Evolutionary conservation across 2,797 vertebrate genomes (phyloP), one percentile per base, ranked within the genome.

Genomic region (Dicrostonyx torquatus): DNA sequence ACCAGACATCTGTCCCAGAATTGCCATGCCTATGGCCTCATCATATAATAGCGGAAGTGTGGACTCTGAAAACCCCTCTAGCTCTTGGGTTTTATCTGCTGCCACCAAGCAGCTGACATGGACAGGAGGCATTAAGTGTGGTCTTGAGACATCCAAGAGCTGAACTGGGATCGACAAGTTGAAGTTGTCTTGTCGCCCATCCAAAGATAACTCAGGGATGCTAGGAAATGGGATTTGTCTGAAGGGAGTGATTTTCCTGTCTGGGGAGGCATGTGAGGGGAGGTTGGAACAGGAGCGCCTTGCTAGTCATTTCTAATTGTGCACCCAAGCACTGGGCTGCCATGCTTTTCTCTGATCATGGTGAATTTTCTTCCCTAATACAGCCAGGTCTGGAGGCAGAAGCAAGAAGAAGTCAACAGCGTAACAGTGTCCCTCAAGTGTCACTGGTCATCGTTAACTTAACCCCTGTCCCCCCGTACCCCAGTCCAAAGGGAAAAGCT

Each of bases 1-100:
- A 89, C 76, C 2, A 11, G 73, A n/a, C n/a, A n/a, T 12, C 48
- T 1, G 31, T 75, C 20, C 70, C 53, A 15, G 24, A 5, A 14
- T 17, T 5, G 18, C 18, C 6, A 1, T 5, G n/a, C 50, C 53
- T 37, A 13, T 29, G 58, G 73, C 2, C 75, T 40, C 26, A 1
- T 1, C 0, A 3, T 17, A 13, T 15, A 24, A 1, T 2, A 37
- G 50, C 22, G 4, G 26, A 37, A 4, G 1, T 0, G 0, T 40
- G 83, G 22, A 7, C 45, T 34, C 20, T 43, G 0, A 3, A 15
- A 8, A 6, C 5, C 17, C 7, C 31, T 40, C 17, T 20, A 15
- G 37, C 11, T 43, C 72, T 6, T 45, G 0, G 12, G 18, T 9
- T 37, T 83, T 43, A 4, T 53, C 78, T 55, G 11, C n/a, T 10